phyloP scores from a whole-genome alignment of 2,113 vertebrate genomes.

The Rhabdornis inornatus region DNA sequence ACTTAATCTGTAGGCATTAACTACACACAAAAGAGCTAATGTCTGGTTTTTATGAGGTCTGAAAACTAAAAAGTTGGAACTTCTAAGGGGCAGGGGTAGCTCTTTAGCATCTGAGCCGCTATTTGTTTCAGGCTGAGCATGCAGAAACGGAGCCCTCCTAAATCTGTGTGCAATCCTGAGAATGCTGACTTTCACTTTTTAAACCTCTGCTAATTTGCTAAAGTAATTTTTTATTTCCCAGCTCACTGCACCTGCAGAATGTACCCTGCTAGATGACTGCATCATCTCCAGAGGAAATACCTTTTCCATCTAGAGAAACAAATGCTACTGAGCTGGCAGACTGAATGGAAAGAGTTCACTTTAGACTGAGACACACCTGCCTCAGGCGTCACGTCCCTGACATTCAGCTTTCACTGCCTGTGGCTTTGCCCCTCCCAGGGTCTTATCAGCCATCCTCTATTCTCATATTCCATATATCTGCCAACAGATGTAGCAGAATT shows the following conservation, averaged over 20 bases:
- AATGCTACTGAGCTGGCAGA: not conserved
- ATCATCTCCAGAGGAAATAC: not conserved
- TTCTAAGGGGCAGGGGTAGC: not conserved
- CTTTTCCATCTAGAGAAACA: not conserved
- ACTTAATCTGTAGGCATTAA: not conserved
- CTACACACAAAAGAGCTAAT: not conserved
- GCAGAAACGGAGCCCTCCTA: not conserved
- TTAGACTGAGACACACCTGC: not conserved
- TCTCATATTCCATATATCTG: not conserved
- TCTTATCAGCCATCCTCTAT: not conserved
- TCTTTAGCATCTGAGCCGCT: not conserved
- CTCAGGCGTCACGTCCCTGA: not conserved
- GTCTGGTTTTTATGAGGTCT: not conserved
- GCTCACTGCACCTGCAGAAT: not conserved
- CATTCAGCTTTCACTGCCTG: conserved; percentile 30
- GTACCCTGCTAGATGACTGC: not conserved
- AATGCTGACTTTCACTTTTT: conserved; percentile 5
- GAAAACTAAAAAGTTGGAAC: not conserved
- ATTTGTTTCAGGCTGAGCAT: not conserved
- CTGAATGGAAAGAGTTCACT: not conserved
- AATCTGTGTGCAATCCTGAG: not conserved
- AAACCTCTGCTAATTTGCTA: not conserved
- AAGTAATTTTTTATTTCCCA: not conserved
- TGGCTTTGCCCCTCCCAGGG: not conserved
- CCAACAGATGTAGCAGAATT: conserved; percentile 25